Percentiles rank a stretch among this genome's conserved stretches.
These are phyloP conservation scores for Drosophila suzukii DNA, from an alignment of 1,140 invertebrate species.

Conservation along the genomic window DNA sequence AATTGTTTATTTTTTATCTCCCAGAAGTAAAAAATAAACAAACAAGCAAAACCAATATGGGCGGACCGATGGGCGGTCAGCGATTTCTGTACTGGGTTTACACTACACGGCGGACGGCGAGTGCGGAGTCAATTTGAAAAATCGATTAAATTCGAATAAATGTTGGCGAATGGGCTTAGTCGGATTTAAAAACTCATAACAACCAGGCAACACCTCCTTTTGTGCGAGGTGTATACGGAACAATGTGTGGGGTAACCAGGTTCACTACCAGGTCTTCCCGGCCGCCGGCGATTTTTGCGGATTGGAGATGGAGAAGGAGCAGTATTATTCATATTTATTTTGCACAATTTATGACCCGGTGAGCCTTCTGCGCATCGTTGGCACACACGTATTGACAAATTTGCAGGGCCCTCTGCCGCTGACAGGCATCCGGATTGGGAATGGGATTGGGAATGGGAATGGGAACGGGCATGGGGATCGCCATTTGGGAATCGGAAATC, in stretches of 20 bases:
- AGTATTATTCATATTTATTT: slow-evolving; percentile 81
- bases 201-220: slow-evolving; percentile 79
- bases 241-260: slow-evolving; percentile 69
- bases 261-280: neutral
- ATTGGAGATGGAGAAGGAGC: slow-evolving; percentile 3
- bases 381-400: slow-evolving; percentile 67
- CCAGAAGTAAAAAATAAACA: slow-evolving; percentile 42
- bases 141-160: slow-evolving; percentile 83
- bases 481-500: slow-evolving; percentile 28
- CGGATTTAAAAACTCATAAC: slow-evolving; percentile 82
- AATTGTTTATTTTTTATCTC: slow-evolving; percentile 50
- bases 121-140: slow-evolving; percentile 73
- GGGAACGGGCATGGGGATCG: slow-evolving; percentile 17
- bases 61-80: slow-evolving; percentile 69
- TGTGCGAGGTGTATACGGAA: slow-evolving; percentile 65
- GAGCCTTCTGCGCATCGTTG: slow-evolving; percentile 29
- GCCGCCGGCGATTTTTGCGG: slow-evolving; percentile 58
- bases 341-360: slow-evolving; percentile 68
- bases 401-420: slow-evolving; percentile 42
- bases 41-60: slow-evolving; percentile 68
- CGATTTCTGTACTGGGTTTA: slow-evolving; percentile 66
- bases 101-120: slow-evolving; percentile 30
- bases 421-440: slow-evolving; percentile 35
- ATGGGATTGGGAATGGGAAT: slow-evolving; percentile 17
- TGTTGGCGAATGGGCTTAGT: slow-evolving; percentile 71